Evolutionary conservation across 2,888 invertebrate genomes (phyloP), one percentile per base, ranked within the genome.

Genomic region (Dolichopus griseipennis): DNA sequence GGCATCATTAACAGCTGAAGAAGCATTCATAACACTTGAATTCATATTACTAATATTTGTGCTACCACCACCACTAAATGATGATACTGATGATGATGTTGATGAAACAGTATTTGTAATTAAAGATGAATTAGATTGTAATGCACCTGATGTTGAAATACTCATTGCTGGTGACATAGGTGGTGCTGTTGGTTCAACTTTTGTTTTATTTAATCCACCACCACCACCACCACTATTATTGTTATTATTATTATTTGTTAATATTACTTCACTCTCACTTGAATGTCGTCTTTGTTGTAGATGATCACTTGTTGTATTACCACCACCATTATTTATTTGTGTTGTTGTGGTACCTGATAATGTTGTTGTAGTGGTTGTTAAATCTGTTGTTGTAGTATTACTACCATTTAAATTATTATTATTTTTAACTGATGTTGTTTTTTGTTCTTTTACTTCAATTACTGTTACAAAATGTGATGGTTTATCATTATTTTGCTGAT

Each of bases 381-480:
- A 69, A 64, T 65, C 69, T 65, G 66, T 67, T 66, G 65, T 61
- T 69, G 10, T 66, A 52, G 68, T 68, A 12, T 5, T 18, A 52
- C n/a, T 18, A 52, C 37, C 21, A 12, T 61, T 61, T 20, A 8
- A 20, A 22, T 33, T 63, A 63, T 20, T 63, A 33, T 15, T 27
- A 63, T 33, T 64, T 64, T 33, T 64, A 64, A 64, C 61, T 20
- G 70, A 65, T 52, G 68, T 66, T 74, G 84, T 62, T 77, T 88
- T 88, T 75, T 88, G 83, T 79, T 92, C 93, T 81, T 92, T 93
- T 61, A 93, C 92, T 86, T 92, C 91, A 75, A 93, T 93, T 73
- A 93, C 93, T 70, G 93, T 93, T 73, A 93, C 88, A 83, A 93
- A 93, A 81, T 92, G 81, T 70, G 82, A 81, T 66, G 79, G 75